Evolutionary conservation across 92 coral and sea anemone genomes (phyloP), one percentile per base, ranked within the genome.

Genomic region (Phymanthus crucifer): DNA sequence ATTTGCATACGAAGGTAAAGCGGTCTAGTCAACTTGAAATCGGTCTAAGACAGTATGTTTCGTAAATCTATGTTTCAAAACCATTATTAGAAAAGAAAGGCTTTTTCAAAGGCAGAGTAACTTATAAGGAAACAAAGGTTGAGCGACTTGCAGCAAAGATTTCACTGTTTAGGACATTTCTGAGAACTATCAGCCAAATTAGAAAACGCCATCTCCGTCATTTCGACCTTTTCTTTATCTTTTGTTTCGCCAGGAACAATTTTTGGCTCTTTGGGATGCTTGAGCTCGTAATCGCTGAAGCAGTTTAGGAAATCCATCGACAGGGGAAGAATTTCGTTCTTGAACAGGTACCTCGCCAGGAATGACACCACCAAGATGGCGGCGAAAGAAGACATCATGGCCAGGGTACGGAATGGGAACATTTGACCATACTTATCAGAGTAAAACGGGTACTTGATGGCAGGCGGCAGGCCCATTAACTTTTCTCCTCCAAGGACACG

Each of bases 321-420:
- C 57, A 76, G 40, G 2, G 98, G 94, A 23, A 94, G 32, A 70
- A 85, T 77, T 8, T 73, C 79, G 10, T 84, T 88, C 73, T 79
- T 69, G 79, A 94, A 86, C 91, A 94, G 72, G 40, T 82, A 83
- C 86, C 88, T 82, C 19, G 74, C 52, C 18, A 83, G 40, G 46
- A 88, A 89, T 9, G 98, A 94, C 64, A 94, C 93, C n/a, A 83
- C 71, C 52, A 92, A 45, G 70, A 94, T 84, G 12, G 94, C 88
- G 12, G 72, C 24, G 52, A 90, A 87, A 34, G 92, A 89, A 64
- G 87, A 88, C 6, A 90, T 16, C 98, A 94, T 94, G 35, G 98
- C 84, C 10, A 94, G 82, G 29, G 98, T 92, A 27, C 97, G 96
- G 82, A 87, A 94, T 13, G 98, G 98, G 68, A 94, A 94, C 79